Percentiles rank a stretch among this genome's conserved stretches.
phyloP scores from a whole-genome alignment of 2,797 vertebrate species.

The Acipenser oxyrinchus region DNA sequence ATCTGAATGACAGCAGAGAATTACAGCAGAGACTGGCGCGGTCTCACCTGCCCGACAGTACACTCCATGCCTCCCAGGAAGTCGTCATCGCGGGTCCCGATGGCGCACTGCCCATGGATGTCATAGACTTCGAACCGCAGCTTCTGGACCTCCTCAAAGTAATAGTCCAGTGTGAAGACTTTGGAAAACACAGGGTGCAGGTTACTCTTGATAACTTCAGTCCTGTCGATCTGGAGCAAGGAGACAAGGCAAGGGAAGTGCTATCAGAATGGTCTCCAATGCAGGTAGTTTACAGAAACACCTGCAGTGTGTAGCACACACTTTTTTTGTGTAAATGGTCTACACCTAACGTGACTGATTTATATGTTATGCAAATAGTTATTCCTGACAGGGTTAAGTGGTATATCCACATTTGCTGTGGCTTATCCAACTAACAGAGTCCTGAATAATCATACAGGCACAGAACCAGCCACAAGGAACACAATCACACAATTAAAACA shows the following conservation, averaged over 20 bases:
- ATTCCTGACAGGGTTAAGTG: too few relatives aligned
- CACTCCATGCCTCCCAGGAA: constrained; percentile 89
- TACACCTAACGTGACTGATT: too few relatives aligned
- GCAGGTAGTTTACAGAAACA: constrained; percentile 20
- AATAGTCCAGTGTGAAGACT: constrained; percentile 84
- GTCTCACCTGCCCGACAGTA: constrained; percentile 83
- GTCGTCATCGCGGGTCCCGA: constrained; percentile 79
- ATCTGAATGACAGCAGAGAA: too few relatives aligned
- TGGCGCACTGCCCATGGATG: constrained; percentile 75
- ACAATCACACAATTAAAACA: too few relatives aligned
- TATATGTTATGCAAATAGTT: too few relatives aligned
- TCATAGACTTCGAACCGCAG: constrained; percentile 90
- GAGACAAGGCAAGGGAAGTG: constrained; percentile 13
- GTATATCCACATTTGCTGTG: too few relatives aligned
- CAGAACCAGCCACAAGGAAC: too few relatives aligned
- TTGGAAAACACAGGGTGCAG: constrained; percentile 87
- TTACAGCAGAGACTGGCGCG: neutral
- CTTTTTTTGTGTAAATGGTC: too few relatives aligned
- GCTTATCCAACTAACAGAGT: too few relatives aligned
- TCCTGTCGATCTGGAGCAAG: constrained; percentile 74
- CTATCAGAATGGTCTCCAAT: constrained; percentile 20
- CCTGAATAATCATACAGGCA: too few relatives aligned
- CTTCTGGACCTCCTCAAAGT: constrained; percentile 93
- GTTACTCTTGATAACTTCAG: constrained; percentile 92
- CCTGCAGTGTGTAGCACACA: too few relatives aligned